These are phyloP conservation scores for Therioaphis trifolii DNA, from an alignment of 2,888 invertebrate genomes.

Conservation along the genomic window DNA sequence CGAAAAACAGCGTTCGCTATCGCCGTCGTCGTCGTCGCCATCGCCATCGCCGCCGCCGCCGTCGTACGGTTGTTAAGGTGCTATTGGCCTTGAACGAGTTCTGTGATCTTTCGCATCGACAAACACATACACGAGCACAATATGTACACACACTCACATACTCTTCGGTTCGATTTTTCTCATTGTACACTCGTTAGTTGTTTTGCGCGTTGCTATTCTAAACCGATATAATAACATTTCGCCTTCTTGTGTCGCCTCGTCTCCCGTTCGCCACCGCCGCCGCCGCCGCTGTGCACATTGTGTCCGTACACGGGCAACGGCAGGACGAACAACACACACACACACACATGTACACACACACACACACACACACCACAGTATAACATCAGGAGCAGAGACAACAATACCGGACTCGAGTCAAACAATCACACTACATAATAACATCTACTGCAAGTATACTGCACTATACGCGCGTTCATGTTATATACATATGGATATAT, in stretches of 20 bases:
- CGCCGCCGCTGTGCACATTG: not conserved
- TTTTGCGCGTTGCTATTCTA: constrained; percentile 48
- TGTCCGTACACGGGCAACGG: constrained; percentile 36
- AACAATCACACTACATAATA: constrained; percentile 5
- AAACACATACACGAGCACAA: constrained; percentile 3
- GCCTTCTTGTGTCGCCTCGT: constrained; percentile 37
- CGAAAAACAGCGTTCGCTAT: not conserved
- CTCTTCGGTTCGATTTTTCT: constrained; percentile 55
- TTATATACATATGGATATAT: not conserved
- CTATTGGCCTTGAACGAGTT: constrained; percentile 63
- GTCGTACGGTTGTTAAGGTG: constrained; percentile 46
- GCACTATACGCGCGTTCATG: not conserved
- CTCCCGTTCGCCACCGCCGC: not conserved
- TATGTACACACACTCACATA: not conserved
- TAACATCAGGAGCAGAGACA: constrained; percentile 24
- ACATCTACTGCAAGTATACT: no score
- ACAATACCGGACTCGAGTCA: constrained; percentile 47
- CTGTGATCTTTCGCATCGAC: constrained; percentile 61
- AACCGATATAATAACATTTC: constrained; percentile 48
- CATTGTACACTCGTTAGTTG: constrained; percentile 59
- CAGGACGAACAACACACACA: not conserved
- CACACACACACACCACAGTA: no score
- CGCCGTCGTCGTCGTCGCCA: not conserved
- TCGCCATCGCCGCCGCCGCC: not conserved
- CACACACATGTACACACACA: no score